Evolutionary conservation across 2,888 invertebrate species (phyloP), one percentile per base, ranked within the genome.

Genomic region (Barypeithes pellucidus): DNA sequence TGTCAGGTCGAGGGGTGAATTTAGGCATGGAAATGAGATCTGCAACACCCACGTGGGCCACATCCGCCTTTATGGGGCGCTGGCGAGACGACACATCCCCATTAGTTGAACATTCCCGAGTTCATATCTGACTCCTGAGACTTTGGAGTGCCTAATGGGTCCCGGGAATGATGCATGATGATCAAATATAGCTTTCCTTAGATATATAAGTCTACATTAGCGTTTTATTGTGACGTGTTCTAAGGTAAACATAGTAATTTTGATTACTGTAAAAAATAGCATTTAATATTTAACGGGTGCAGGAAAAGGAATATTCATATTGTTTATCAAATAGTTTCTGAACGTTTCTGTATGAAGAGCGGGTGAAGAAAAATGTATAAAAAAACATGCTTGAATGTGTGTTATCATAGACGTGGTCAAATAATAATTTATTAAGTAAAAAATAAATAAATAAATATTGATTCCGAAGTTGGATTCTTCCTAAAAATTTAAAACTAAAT

Each of bases 1-100:
- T 79, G 79, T 80, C 80, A 79, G 77, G 80, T 78, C 78, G 80
- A 78, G 78, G 80, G 81, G 78, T 78, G 78, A 79, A 79, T 80
- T 80, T 77, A 77, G 77, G 79, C 80, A 82, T 80, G 81, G 80
- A 82, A 82, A 83, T 82, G 81, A 81, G 82, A 82, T 81, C 80
- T 80, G 80, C 80, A 80, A 79, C 80, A 81, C 80, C 81, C 82
- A 80, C 80, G 80, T 77, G 83, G 81, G 83, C 77, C 81, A 83
- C 84, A 84, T 83, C 83, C 83, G 83, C 82, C 81, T 84, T 84
- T 84, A 84, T 84, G 80, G 81, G 78, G 81, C 79, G 77, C 79
- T 79, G 80, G 78, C 80, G 82, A 81, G 82, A 83, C 84, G 84
- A 82, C 84, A 82, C 82, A 84, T 84, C 82, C 82, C 84, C 84